These are phyloP conservation scores for Scophthalmus maximus DNA, from an alignment of 2,113 vertebrate genomes.

Conservation along the genomic window DNA sequence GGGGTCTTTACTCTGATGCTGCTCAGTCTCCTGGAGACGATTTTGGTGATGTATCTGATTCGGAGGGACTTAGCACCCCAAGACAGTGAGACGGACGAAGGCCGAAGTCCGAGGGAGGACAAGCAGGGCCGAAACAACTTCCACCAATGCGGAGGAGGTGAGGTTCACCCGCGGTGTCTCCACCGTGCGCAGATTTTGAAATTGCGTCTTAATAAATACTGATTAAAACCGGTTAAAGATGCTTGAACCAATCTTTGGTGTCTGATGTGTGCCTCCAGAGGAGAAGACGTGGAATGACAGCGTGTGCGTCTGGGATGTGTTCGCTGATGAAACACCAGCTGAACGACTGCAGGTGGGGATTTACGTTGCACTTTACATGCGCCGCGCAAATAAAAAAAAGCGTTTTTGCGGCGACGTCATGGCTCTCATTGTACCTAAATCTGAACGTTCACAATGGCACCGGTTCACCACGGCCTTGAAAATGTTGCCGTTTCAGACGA, in stretches of 20 bases:
- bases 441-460: too few species aligned
- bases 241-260: too few species aligned
- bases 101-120: background rate
- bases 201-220: too few species aligned
- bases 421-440: too few species aligned
- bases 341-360: conserved; percentile 13
- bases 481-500: too few species aligned
- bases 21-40: conserved; percentile 81
- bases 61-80: conserved; percentile 40
- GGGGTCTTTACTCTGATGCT: conserved; percentile 83
- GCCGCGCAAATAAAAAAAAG: too few species aligned
- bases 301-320: background rate
- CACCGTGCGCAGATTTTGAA: too few species aligned
- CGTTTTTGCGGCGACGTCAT: too few species aligned
- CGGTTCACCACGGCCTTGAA: too few species aligned
- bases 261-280: conserved; percentile 3
- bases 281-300: conserved; percentile 1
- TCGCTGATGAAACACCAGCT: conserved; percentile 14
- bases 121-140: background rate
- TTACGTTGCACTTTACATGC: background rate
- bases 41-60: conserved; percentile 76
- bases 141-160: conserved; percentile 2
- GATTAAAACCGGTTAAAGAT: too few species aligned
- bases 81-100: background rate
- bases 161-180: background rate